Base-by-base conservation (phyloP, 2,797 vertebrate species). In the Ceryle rudis region DNA sequence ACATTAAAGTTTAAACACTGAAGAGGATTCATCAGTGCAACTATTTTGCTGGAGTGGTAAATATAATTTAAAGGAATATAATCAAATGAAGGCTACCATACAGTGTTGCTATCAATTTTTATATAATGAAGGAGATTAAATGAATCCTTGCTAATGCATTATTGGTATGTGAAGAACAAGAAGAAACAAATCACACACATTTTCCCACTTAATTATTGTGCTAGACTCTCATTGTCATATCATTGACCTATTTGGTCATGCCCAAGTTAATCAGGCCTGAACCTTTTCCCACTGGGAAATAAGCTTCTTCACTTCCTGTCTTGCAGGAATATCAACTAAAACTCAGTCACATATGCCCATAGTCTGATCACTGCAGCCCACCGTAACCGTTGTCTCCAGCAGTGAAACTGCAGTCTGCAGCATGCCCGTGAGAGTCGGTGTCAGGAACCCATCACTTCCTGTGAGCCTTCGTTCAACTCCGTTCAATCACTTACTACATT, bases 261-360 rank as follows among this genome's bases (percentile, higher is more conserved):
- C 98, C 97, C 97, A 98, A 98, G 97, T 98, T 98, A 98, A 98
- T 98, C 98, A 98, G 97, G 97, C 98, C 98, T 98, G 98, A 98
- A 97, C 97, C 96, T 98, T 98, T 85, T 97, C 98, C 97, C 98
- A 97, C 98, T 97, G 97, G 98, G 98, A 98, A 98, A 98, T 97
- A 95, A 96, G 97, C 98, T 97, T 97, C 92, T 97, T 95, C 96
- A 97, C 98, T 97, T 98, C 96, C 97, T 98, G 97, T 98, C 98
- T 98, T 97, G 94, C 90, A 98, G 97, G 96, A 97, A 97, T 97
- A 98, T 95, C 97, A 98, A 97, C 95, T 98, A 97, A 98, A 98
- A 97, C 96, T 98, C 98, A 98, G 97, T 97, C 98, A 95, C 97
- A 98, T 97, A 93, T 96, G 97, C 97, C 97, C 93, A 41, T n/a